A percentile compares a stretch with the other conserved stretches of the same genome.
These are phyloP conservation scores for Proisotoma minuta DNA, from an alignment of 2,888 invertebrate genomes.

Conservation along the genomic window DNA sequence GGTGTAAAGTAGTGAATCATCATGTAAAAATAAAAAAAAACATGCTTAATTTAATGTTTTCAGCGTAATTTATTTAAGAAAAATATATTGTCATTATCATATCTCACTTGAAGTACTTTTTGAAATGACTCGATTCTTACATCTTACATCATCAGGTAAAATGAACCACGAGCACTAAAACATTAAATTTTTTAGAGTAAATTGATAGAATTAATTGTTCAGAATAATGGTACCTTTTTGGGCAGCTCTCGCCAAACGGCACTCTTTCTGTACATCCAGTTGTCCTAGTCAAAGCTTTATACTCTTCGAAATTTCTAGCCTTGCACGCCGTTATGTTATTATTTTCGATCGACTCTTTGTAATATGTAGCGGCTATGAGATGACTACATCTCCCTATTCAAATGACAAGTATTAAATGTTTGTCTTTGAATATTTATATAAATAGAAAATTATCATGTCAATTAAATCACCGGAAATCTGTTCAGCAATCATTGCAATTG, in stretches of 20 bases:
- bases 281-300: slow-evolving; percentile 27
- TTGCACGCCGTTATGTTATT: slow-evolving; percentile 38
- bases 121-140: no score
- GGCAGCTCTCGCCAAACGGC: slow-evolving; percentile 35
- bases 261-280: slow-evolving; percentile 31
- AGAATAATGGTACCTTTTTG: slow-evolving; percentile 13
- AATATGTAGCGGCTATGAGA: slow-evolving; percentile 33
- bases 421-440: background rate
- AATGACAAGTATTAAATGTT: background rate
- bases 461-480: slow-evolving; percentile 21
- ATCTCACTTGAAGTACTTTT: no score
- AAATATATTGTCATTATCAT: background rate
- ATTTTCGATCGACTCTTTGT: slow-evolving; percentile 32
- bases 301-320: slow-evolving; percentile 34
- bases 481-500: slow-evolving; percentile 31
- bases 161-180: slow-evolving; percentile 40
- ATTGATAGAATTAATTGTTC: background rate
- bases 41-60: no score
- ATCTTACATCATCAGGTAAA: slow-evolving; percentile 35
- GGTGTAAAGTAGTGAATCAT: no score
- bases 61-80: background rate
- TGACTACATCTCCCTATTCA: slow-evolving; percentile 34
- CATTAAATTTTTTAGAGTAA: background rate
- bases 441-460: background rate
- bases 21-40: no score